Evolutionary conservation across 1,140 invertebrate genomes (phyloP).

Genomic region (Eumeta japonica): DNA sequence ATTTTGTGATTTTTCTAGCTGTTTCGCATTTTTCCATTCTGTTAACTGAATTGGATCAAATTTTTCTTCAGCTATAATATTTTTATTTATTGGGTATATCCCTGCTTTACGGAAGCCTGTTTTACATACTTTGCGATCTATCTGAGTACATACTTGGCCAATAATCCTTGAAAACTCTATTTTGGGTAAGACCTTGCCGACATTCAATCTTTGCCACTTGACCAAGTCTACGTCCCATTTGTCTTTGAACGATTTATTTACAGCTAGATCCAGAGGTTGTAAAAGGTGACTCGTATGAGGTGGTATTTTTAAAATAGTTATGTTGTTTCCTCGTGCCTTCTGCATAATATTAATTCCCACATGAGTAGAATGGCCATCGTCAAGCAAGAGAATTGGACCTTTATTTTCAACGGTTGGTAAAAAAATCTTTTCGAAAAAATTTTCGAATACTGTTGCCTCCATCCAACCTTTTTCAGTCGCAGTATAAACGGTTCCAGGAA

Average conservation of each 20-base stretch:
- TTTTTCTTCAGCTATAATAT: slow-evolving; percentile 3
- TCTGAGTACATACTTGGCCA: slow-evolving; percentile 10
- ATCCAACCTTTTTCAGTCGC: slow-evolving; percentile 31
- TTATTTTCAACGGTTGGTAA: slow-evolving; percentile 10
- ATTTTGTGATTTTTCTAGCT: background rate
- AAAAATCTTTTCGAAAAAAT: slow-evolving; percentile 18
- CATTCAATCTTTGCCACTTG: slow-evolving; percentile 15
- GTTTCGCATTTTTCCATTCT: slow-evolving; percentile 11
- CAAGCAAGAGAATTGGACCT: slow-evolving; percentile 24
- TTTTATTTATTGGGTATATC: slow-evolving; percentile 15
- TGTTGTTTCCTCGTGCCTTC: slow-evolving; percentile 18
- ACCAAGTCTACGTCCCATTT: slow-evolving; percentile 12
- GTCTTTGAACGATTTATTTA: slow-evolving; percentile 15
- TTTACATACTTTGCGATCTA: slow-evolving; percentile 12
- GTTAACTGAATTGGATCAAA: slow-evolving; percentile 9
- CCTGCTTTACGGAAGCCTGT: slow-evolving; percentile 24
- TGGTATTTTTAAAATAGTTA: slow-evolving; percentile 27
- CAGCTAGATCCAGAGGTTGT: slow-evolving; percentile 28
- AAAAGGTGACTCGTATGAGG: slow-evolving; percentile 28
- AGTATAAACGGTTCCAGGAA: slow-evolving; percentile 23
- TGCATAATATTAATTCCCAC: slow-evolving; percentile 22
- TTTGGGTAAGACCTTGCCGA: slow-evolving; percentile 19
- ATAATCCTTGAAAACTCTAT: slow-evolving; percentile 13
- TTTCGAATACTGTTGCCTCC: slow-evolving; percentile 25
- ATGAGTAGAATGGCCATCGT: slow-evolving; percentile 32